phyloP scores from a whole-genome alignment of 2,113 vertebrate genomes.

The Patagioenas fasciata region DNA sequence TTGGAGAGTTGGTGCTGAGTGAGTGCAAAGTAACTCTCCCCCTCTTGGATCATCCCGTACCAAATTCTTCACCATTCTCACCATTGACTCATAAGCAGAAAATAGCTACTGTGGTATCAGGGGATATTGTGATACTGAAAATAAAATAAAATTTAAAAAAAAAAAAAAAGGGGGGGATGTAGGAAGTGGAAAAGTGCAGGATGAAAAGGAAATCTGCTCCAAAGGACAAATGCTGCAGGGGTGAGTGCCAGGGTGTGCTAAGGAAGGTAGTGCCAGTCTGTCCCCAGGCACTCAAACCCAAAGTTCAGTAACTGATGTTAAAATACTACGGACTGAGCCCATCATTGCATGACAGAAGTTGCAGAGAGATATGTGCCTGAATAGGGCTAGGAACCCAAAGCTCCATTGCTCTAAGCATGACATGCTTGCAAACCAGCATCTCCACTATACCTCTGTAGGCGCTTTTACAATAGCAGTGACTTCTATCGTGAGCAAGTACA shows the following conservation, averaged over 20 bases:
- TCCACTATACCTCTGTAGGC: neutral
- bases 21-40: slow-evolving; percentile 37
- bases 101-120: neutral
- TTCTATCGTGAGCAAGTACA: neutral
- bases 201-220: neutral
- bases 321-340: neutral
- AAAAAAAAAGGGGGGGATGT: fast-evolving
- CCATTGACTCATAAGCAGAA: neutral
- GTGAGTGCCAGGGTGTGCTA: neutral
- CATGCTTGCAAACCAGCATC: neutral
- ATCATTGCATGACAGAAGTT: neutral
- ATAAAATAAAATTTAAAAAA: too few species aligned
- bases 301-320: neutral
- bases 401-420: neutral
- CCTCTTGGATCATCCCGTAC: neutral
- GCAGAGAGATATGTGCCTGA: neutral
- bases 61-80: neutral
- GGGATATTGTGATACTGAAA: neutral
- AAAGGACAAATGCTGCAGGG: neutral
- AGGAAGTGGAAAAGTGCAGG: neutral
- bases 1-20: slow-evolving; percentile 29
- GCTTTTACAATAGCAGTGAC: neutral
- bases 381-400: neutral
- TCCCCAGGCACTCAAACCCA: neutral
- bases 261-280: neutral